Evolutionary conservation across 1,140 invertebrate genomes (phyloP), one percentile per base, ranked within the genome.

Genomic region (Meloidogyne floridensis): DNA sequence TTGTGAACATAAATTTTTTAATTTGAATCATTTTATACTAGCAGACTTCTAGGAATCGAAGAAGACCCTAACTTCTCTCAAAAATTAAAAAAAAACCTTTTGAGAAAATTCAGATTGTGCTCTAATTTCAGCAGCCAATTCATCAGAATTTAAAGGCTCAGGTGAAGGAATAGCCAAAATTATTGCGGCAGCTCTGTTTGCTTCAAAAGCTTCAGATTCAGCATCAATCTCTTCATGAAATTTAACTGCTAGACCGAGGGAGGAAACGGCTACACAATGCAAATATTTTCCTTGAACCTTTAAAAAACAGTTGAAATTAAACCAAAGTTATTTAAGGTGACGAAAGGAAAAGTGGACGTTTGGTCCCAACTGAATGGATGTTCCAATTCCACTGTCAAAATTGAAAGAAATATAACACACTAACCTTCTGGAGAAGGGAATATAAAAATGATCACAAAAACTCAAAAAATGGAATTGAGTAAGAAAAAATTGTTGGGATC

Each of bases 171-270:
- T 76, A 15, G 75, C 75, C 53, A 76, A 18, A 56, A 53, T 42
- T 13, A 76, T 76, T 15, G 75, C 75, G 13, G 75, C 69, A 15
- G 56, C 54, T 42, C 75, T 56, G 43, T 76, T 56, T 9, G 43
- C 18, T 76, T 76, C 75, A 43, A 76, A 76, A 2, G 75, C 75
- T 43, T 76, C 75, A 47, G 75, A 53, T 9, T 69, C 54, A 56
- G 75, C 75, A 8, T 76, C 75, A 43, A 76, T 15, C n/a, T 76
- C 75, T 69, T 76, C 75, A 69, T 76, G 75, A 43, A 76, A 76
- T 76, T 76, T 76, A 6, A 76, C 69, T 20, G 54, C 75, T 1
- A 76, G n/a, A 7, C 75, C 56, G 56, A 76, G 75, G 11, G 75
- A 51, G 2, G 75, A 56, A 7, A 76, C 75, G 4, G 75, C 75